Percentiles rank a stretch among this genome's conserved stretches.
These are phyloP conservation scores for Thryonomys swinderianus DNA, from an alignment of 2,113 vertebrate genomes.

Conservation along the genomic window DNA sequence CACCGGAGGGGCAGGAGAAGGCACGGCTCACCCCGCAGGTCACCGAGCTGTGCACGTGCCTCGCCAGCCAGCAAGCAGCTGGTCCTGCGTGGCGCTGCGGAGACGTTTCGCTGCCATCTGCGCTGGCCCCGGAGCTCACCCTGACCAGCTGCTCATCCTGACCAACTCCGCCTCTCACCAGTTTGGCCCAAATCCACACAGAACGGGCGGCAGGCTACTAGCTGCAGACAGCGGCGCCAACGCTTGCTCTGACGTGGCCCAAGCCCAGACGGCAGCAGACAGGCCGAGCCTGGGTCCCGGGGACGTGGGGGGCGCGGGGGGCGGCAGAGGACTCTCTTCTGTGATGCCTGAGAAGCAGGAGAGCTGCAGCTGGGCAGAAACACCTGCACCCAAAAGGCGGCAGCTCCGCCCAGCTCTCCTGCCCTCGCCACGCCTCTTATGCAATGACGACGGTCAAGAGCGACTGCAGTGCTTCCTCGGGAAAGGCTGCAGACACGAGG, in stretches of 20 bases:
- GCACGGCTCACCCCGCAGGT: too few species aligned
- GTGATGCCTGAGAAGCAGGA: background rate
- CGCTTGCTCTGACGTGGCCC: background rate
- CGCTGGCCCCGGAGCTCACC: background rate
- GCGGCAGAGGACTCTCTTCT: background rate
- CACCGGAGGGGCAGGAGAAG: too few species aligned
- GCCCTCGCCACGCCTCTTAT: background rate
- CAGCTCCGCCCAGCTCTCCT: background rate
- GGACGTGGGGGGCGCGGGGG: too few species aligned
- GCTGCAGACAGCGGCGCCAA: constrained; percentile 31
- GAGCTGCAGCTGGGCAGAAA: constrained; percentile 3
- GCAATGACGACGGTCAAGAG: background rate
- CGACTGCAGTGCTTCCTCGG: background rate
- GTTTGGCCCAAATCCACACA: constrained; percentile 24
- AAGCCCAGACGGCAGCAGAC: constrained; percentile 18
- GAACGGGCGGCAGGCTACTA: background rate
- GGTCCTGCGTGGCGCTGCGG: background rate
- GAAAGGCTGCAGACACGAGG: background rate
- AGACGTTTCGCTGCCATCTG: background rate
- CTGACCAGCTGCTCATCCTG: background rate
- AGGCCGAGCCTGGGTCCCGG: too few species aligned
- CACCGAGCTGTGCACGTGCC: too few species aligned
- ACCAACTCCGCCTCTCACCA: background rate
- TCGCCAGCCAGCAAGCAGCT: too few species aligned
- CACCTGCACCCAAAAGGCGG: constrained; percentile 31